phyloP scores from a whole-genome alignment of 2,113 vertebrate species.

The Halcyon senegalensis region DNA sequence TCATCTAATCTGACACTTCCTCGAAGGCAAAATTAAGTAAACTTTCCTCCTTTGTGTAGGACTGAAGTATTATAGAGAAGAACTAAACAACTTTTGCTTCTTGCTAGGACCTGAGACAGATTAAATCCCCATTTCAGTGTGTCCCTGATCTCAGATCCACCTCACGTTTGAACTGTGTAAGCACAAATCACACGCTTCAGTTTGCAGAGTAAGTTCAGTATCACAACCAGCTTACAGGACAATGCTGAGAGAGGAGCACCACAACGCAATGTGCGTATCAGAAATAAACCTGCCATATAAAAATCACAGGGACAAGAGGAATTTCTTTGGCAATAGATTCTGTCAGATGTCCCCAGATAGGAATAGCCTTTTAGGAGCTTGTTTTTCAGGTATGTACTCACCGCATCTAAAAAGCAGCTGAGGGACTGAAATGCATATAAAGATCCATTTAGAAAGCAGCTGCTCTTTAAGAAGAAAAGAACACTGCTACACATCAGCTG shows the following conservation, averaged over 20 bases:
- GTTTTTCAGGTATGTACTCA: not conserved
- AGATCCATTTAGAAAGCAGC: not conserved
- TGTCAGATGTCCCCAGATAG: not conserved
- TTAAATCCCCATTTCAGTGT: not conserved
- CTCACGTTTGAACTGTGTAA: not conserved
- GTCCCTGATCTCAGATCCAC: not conserved
- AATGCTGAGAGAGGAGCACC: not conserved
- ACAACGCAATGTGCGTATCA: not conserved
- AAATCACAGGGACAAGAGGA: not conserved
- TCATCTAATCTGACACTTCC: not conserved
- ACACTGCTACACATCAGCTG: not conserved
- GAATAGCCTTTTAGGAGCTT: not conserved
- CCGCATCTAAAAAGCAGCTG: not conserved
- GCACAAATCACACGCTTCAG: not conserved
- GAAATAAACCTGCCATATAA: not conserved
- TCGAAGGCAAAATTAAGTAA: not conserved
- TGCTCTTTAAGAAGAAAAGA: not conserved
- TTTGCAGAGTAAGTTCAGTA: not conserved
- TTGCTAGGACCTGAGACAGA: not conserved
- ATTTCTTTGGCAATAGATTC: not conserved
- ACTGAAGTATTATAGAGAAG: accelerated
- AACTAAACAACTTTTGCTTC: not conserved
- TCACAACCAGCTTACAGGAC: not conserved
- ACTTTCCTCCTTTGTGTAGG: not conserved
- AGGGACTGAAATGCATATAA: not conserved